Conservation (phyloP, 2,888 invertebrate species). For the Steromphala cineraria region DNA sequence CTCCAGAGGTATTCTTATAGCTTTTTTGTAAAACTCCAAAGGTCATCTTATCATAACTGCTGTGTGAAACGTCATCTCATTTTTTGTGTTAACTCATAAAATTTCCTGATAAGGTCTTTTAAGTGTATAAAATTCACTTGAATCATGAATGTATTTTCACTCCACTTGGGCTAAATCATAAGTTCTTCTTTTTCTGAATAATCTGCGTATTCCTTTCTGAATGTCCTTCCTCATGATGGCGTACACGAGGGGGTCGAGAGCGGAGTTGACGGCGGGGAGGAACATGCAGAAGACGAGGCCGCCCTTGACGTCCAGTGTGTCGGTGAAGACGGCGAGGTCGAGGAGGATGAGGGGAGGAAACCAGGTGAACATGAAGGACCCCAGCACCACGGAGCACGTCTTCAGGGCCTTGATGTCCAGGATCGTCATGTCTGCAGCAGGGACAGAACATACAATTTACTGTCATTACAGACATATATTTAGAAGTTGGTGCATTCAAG, state of each 20-base stretch:
- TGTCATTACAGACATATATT: too few species aligned
- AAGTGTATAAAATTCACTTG: too few species aligned
- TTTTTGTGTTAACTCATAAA: too few species aligned
- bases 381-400: not conserved
- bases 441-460: not conserved
- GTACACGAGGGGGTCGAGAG: not conserved
- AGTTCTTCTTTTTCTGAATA: not conserved
- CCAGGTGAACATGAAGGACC: not conserved
- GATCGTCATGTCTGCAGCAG: not conserved
- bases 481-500: too few species aligned
- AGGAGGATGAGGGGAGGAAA: not conserved
- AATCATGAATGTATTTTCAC: too few species aligned
- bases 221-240: conserved; percentile 9
- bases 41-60: too few species aligned
- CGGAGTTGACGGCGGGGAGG: not conserved
- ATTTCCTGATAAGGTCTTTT: too few species aligned
- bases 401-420: conserved; percentile 4
- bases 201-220: not conserved
- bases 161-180: too few species aligned
- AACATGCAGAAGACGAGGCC: not conserved
- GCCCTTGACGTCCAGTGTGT: not conserved
- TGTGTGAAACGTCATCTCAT: too few species aligned
- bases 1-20: too few species aligned
- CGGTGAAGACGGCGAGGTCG: not conserved
- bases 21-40: too few species aligned